Conservation (phyloP, 2,888 invertebrate species). For the Coelopa pilipes region DNA sequence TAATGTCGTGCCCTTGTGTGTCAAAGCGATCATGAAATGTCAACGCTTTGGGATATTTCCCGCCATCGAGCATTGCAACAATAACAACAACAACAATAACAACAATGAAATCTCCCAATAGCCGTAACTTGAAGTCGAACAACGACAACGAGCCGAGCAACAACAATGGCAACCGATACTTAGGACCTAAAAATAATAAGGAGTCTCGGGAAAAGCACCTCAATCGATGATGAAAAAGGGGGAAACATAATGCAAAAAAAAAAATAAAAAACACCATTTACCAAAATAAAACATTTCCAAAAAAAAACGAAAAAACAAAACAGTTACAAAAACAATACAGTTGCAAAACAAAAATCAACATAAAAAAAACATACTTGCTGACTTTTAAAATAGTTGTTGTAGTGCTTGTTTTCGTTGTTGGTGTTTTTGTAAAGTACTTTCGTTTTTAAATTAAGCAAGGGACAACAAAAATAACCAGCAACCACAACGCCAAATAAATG, state of each 20-base stretch:
- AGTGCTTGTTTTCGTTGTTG: neutral
- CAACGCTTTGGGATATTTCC: conserved; percentile 59
- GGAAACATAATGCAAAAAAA: too few species aligned
- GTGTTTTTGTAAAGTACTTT: conserved; percentile 43
- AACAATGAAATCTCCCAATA: conserved; percentile 38
- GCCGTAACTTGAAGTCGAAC: conserved; percentile 25
- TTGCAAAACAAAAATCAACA: too few species aligned
- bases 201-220: neutral
- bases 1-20: conserved; percentile 64
- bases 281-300: neutral
- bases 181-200: conserved; percentile 12
- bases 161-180: neutral
- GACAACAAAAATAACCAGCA: conserved; percentile 38
- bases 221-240: too few species aligned
- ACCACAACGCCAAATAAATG: conserved; percentile 31
- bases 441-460: conserved; percentile 56
- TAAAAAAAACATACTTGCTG: neutral
- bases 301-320: neutral
- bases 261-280: neutral
- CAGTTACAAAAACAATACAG: neutral
- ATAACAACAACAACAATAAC: conserved; percentile 15
- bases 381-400: conserved; percentile 19
- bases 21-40: conserved; percentile 66
- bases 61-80: conserved; percentile 47
- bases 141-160: neutral